These are phyloP conservation scores for Paraescarpia echinospica DNA, from an alignment of 1,140 invertebrate species.

Conservation along the genomic window DNA sequence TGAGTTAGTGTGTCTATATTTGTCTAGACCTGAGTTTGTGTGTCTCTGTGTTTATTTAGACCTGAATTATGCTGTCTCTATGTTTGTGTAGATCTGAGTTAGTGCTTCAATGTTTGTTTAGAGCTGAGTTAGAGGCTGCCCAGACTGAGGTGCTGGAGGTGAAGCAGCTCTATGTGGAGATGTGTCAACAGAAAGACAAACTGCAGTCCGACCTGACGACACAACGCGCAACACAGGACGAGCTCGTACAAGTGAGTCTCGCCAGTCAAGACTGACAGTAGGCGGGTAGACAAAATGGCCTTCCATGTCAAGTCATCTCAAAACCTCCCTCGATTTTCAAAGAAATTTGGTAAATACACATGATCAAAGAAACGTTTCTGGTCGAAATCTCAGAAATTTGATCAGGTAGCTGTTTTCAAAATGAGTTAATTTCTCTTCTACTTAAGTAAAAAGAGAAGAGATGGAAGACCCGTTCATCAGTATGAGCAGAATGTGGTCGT, in stretches of 20 bases:
- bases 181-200: slow-evolving; percentile 42
- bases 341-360: too few relatives aligned
- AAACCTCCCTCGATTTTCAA: too few relatives aligned
- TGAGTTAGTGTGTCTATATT: neutral
- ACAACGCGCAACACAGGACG: slow-evolving; percentile 4
- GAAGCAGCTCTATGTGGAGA: slow-evolving; percentile 49
- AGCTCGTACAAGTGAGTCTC: neutral
- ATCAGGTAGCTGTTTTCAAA: too few relatives aligned
- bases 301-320: too few relatives aligned
- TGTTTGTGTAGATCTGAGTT: neutral
- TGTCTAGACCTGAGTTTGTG: neutral
- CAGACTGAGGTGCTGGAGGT: slow-evolving; percentile 45
- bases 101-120: neutral
- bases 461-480: neutral
- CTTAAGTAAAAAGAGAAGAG: too few relatives aligned
- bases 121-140: slow-evolving; percentile 33
- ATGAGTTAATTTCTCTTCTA: too few relatives aligned
- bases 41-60: neutral
- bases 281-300: too few relatives aligned
- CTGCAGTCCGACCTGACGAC: slow-evolving; percentile 34
- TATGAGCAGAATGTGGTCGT: neutral
- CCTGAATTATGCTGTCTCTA: neutral
- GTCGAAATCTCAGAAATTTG: too few relatives aligned
- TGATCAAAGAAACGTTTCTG: too few relatives aligned
- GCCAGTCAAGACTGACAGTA: neutral